phyloP scores from a whole-genome alignment of 2,113 vertebrate genomes.

The Laterallus jamaicensis region DNA sequence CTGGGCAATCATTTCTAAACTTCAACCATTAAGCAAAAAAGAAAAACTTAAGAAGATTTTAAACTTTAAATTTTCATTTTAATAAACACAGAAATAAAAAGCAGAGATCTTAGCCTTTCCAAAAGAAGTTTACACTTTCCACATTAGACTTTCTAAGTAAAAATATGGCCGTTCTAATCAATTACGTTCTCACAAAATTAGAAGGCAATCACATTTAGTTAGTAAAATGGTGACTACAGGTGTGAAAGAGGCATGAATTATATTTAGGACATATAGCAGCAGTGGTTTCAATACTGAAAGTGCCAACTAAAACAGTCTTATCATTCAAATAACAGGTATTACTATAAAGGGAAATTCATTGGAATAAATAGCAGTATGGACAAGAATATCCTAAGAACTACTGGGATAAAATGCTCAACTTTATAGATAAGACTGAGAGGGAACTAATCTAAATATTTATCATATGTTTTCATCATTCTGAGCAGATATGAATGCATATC shows the following conservation, averaged over 20 bases:
- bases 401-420: background rate
- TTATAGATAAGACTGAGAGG: background rate
- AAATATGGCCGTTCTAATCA: background rate
- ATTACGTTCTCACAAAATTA: background rate
- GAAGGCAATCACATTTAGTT: background rate
- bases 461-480: background rate
- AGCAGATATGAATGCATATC: background rate
- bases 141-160: background rate
- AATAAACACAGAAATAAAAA: background rate
- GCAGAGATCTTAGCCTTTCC: background rate
- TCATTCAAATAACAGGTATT: background rate
- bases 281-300: background rate
- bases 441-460: background rate
- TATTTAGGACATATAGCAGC: background rate
- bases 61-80: constrained; percentile 53
- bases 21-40: background rate
- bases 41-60: background rate
- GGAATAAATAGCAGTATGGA: background rate
- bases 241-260: background rate
- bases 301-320: background rate
- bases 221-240: background rate
- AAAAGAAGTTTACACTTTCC: background rate
- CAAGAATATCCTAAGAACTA: background rate
- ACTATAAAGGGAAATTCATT: background rate
- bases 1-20: constrained; percentile 32